Evolutionary conservation across 2,888 invertebrate species (phyloP).

Genomic region (Gastrophysa polygoni): DNA sequence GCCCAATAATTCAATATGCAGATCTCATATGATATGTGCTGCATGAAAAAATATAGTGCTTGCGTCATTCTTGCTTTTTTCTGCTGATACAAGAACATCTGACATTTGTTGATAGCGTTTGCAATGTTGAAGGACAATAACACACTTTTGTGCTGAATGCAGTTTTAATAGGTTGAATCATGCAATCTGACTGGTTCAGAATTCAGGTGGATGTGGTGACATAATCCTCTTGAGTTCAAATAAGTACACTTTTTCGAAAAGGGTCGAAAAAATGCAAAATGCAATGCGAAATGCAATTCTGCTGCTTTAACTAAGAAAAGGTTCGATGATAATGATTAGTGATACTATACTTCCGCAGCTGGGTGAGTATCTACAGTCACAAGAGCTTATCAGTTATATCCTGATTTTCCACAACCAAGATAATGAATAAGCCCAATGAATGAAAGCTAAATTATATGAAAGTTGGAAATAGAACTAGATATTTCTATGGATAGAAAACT

Average conservation of each 20-base stretch:
- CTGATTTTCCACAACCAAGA: too few relatives aligned
- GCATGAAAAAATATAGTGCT: background rate
- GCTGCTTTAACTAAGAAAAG: too few relatives aligned
- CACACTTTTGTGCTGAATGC: slow-evolving; percentile 2
- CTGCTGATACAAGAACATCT: background rate
- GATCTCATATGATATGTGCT: background rate
- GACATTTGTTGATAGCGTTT: slow-evolving; percentile 2
- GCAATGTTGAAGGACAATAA: slow-evolving; percentile 12
- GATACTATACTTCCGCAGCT: too few relatives aligned
- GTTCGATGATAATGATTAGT: too few relatives aligned
- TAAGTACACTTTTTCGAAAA: background rate
- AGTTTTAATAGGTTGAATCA: background rate
- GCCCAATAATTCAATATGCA: background rate
- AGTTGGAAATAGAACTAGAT: too few relatives aligned
- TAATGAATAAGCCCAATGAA: too few relatives aligned
- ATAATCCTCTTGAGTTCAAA: background rate
- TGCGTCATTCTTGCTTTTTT: background rate
- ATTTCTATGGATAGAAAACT: too few relatives aligned
- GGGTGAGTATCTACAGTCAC: too few relatives aligned
- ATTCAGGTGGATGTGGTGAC: background rate
- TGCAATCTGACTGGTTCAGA: background rate
- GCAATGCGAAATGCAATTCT: too few relatives aligned
- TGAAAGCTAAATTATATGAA: too few relatives aligned
- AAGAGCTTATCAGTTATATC: too few relatives aligned
- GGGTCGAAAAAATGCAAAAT: too few relatives aligned